Base-by-base conservation (phyloP, 1,140 invertebrate species). In the Aplysia californica region DNA sequence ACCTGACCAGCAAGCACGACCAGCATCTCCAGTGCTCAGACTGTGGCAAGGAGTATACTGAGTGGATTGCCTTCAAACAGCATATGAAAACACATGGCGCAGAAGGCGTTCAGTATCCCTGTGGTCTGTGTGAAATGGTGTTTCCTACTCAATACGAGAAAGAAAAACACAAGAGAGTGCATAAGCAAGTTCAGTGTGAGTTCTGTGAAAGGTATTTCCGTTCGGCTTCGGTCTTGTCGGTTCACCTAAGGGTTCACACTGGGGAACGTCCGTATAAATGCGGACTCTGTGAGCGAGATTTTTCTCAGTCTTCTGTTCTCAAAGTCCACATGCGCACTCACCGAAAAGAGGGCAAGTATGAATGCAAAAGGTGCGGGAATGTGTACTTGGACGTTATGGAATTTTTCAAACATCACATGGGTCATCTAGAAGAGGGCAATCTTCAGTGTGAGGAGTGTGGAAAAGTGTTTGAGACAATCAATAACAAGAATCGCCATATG, bases 71-170 rank as follows among this genome's bases (percentile, higher is more conserved):
- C 3, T 79, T 79, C 61, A 79, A 79, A 39, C 78, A 79, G 69
- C 78, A 79, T 33, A 79, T 79, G 78, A 79, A 79, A 58, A 79
- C 78, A 15, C 78, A 79, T 50, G 78, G 78, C 3, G 70, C 78
- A 26, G 78, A 79, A 26, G 78, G 78, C 4, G 78, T 79, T 38
- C 75, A 76, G 41, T 79, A 79, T 41, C 78, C 73, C n/a, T 79
- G 78, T 79, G 78, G 75, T 29, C 39, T 79, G 1, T 79, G 78
- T 70, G 61, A 65, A n/a, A 68, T 69, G 36, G 44, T 67, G n/a
- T 79, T 79, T 44, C 50, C 61, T 15, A 79, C 78, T 3, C 73
- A 76, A 64, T 79, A 79, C 73, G 78, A 79, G 35, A 79, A 79
- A 31, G 78, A 79, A 39, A 79, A 79, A 33, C 78, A 79, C 29